These are phyloP conservation scores for Glaucopsyche alexis DNA, from an alignment of 2,888 invertebrate genomes.

Conservation along the genomic window DNA sequence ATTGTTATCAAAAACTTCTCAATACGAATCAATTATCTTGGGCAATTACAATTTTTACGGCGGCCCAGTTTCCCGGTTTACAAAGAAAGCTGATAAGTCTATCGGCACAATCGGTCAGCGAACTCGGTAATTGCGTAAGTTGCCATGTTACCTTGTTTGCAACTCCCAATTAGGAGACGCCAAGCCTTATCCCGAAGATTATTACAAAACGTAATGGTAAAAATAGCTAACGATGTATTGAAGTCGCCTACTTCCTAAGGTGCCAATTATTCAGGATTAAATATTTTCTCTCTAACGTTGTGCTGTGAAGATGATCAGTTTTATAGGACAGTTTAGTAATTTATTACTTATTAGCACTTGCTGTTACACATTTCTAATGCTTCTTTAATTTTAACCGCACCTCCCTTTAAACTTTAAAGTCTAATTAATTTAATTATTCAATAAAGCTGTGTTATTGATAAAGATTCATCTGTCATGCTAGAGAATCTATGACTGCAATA, in stretches of 20 bases:
- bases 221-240: constrained; percentile 7
- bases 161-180: constrained; percentile 26
- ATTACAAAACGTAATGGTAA: constrained; percentile 13
- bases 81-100: constrained; percentile 68
- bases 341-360: too few relatives aligned
- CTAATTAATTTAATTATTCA: not conserved
- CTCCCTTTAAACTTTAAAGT: not conserved
- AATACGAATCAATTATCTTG: not conserved
- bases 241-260: not conserved
- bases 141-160: constrained; percentile 24
- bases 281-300: not conserved
- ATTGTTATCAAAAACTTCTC: not conserved
- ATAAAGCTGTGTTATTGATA: not conserved
- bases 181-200: constrained; percentile 13
- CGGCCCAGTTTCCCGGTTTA: constrained; percentile 54
- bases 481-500: constrained; percentile 6
- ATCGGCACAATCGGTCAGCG: constrained; percentile 58
- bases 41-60: constrained; percentile 51
- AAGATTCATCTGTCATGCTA: not conserved
- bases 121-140: constrained; percentile 46
- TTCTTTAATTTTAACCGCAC: not conserved
- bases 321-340: not conserved
- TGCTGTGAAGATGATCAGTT: not conserved
- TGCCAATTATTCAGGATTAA: not conserved
- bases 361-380: not conserved